These are phyloP conservation scores for Phaenicophaeus curvirostris DNA, from an alignment of 2,797 vertebrate genomes.

Conservation along the genomic window DNA sequence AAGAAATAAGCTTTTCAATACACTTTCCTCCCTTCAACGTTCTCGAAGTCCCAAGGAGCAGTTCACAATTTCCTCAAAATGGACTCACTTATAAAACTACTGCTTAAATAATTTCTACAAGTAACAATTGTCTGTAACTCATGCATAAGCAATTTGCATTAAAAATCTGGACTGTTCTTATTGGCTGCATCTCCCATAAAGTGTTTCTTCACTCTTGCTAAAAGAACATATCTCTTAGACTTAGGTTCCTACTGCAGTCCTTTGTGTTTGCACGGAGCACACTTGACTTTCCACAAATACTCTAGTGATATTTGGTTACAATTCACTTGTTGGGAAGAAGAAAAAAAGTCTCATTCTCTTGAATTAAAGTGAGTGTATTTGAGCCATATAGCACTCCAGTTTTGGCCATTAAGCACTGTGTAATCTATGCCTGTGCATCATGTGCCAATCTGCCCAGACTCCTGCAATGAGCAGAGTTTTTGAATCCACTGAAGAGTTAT, in stretches of 20 bases:
- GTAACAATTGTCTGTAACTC: background rate
- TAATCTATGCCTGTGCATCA: background rate
- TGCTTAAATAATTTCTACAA: background rate
- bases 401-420: background rate
- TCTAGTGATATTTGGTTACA: constrained; percentile 4
- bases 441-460: constrained; percentile 44
- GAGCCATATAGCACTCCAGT: background rate
- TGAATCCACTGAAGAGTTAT: constrained; percentile 51
- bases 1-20: background rate
- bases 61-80: background rate
- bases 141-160: background rate
- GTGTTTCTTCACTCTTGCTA: background rate
- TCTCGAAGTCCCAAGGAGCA: background rate
- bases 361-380: background rate
- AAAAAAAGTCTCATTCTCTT: background rate
- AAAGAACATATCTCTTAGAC: background rate
- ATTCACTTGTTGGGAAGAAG: constrained; percentile 4
- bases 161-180: background rate
- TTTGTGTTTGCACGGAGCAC: background rate
- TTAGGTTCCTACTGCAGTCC: background rate
- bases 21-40: background rate
- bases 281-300: constrained; percentile 9
- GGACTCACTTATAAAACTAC: background rate
- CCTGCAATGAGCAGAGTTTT: constrained; percentile 34
- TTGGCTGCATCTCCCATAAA: background rate